phyloP scores from a whole-genome alignment of 2,113 vertebrate genomes.

The Colinus virginianus region DNA sequence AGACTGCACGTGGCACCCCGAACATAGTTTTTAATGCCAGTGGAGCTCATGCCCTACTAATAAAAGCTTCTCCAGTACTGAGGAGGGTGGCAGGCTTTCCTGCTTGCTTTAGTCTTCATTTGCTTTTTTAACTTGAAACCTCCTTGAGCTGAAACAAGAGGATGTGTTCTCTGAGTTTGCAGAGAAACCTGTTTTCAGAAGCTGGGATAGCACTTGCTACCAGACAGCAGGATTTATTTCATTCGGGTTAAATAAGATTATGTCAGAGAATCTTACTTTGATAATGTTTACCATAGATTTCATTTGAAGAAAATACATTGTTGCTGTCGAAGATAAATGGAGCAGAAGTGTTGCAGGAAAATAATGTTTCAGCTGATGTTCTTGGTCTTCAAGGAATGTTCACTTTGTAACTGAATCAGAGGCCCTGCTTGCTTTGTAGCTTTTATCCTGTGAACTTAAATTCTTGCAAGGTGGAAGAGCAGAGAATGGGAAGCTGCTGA shows the following conservation, averaged over 20 bases:
- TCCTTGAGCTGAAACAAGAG: neutral
- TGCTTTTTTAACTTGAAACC: neutral
- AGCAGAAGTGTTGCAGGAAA: neutral
- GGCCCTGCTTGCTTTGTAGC: neutral
- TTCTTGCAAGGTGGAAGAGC: neutral
- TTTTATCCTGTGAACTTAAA: neutral
- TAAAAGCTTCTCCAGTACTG: neutral
- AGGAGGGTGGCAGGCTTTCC: neutral
- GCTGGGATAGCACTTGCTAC: neutral
- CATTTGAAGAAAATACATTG: neutral
- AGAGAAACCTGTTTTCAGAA: neutral
- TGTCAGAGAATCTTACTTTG: neutral
- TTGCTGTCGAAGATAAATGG: neutral
- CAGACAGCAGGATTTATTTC: neutral
- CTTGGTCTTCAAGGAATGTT: neutral
- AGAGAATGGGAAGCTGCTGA: neutral
- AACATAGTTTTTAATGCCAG: neutral
- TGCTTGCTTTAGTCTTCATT: neutral
- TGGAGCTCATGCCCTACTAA: neutral
- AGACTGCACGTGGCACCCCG: neutral
- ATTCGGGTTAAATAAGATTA: neutral
- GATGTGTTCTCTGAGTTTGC: neutral
- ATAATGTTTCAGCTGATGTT: neutral
- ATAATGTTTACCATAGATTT: neutral
- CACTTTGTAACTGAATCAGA: neutral